Conservation (phyloP, 2,797 vertebrate genomes). For the Trematomus bernacchii region DNA sequence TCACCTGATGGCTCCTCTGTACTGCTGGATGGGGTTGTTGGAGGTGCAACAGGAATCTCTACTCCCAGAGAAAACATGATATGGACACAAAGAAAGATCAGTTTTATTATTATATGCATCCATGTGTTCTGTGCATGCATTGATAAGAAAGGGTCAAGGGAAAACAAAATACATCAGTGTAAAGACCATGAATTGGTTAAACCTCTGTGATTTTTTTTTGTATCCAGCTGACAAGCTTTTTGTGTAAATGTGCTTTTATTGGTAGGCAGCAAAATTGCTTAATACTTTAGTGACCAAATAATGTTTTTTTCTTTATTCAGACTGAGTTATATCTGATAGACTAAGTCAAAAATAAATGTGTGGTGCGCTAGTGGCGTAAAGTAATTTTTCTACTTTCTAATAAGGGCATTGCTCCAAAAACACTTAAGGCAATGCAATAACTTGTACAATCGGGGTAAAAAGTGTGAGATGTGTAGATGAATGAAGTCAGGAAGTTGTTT, state of each 20-base stretch:
- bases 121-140: neutral
- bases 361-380: neutral
- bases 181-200: neutral
- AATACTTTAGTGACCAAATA: neutral
- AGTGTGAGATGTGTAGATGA: neutral
- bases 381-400: neutral
- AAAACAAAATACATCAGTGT: neutral
- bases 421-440: neutral
- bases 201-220: neutral
- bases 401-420: neutral
- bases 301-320: neutral
- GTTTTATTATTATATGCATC: conserved; percentile 10
- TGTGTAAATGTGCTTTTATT: neutral
- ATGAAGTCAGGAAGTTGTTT: conserved; percentile 4
- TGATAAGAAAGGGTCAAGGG: neutral
- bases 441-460: neutral
- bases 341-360: neutral
- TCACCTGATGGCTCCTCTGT: conserved; percentile 94
- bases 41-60: conserved; percentile 95
- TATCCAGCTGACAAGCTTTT: conserved; percentile 44
- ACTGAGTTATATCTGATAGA: neutral
- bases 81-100: conserved; percentile 58
- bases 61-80: conserved; percentile 61
- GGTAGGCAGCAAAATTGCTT: neutral
- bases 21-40: conserved; percentile 91